These are phyloP conservation scores for Knipowitschia caucasica DNA, from an alignment of 2,797 vertebrate genomes.

Conservation along the genomic window DNA sequence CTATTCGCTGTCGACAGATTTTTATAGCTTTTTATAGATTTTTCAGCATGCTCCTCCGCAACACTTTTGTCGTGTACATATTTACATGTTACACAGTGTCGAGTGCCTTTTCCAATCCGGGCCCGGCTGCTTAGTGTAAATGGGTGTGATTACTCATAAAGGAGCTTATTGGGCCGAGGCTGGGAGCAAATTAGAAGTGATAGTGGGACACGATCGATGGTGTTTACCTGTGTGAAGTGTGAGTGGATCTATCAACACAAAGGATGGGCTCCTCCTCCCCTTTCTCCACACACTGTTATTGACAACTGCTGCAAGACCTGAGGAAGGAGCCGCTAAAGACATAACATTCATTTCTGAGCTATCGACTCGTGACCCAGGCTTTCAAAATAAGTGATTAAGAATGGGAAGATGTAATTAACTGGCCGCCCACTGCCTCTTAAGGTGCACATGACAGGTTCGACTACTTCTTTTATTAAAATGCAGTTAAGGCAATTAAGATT, in stretches of 20 bases:
- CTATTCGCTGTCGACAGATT: neutral
- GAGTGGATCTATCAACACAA: slow-evolving; percentile 82
- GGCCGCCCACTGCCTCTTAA: slow-evolving; percentile 40
- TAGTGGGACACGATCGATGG: slow-evolving; percentile 83
- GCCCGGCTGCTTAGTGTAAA: slow-evolving; percentile 50
- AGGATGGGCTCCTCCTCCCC: slow-evolving; percentile 64
- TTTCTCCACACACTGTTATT: slow-evolving; percentile 59
- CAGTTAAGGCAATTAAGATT: too few relatives aligned
- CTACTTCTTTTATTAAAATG: too few relatives aligned
- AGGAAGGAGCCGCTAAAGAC: slow-evolving; percentile 75
- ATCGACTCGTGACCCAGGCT: slow-evolving; percentile 62
- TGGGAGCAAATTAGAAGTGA: slow-evolving; percentile 80
- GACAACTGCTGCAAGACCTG: slow-evolving; percentile 76
- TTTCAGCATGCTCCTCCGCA: neutral
- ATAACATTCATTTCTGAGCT: slow-evolving; percentile 70
- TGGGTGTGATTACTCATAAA: slow-evolving; percentile 81
- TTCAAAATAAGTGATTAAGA: slow-evolving; percentile 70
- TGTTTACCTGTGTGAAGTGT: slow-evolving; percentile 82
- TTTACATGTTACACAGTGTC: neutral
- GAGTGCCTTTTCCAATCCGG: slow-evolving; percentile 58
- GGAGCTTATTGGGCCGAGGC: slow-evolving; percentile 70
- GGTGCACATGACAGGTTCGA: too few relatives aligned
- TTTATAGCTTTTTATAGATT: neutral
- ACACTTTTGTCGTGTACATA: neutral
- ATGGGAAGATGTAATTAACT: slow-evolving; percentile 58